These are phyloP conservation scores for Eciton burchellii DNA, from an alignment of 1,140 invertebrate genomes.

Conservation along the genomic window DNA sequence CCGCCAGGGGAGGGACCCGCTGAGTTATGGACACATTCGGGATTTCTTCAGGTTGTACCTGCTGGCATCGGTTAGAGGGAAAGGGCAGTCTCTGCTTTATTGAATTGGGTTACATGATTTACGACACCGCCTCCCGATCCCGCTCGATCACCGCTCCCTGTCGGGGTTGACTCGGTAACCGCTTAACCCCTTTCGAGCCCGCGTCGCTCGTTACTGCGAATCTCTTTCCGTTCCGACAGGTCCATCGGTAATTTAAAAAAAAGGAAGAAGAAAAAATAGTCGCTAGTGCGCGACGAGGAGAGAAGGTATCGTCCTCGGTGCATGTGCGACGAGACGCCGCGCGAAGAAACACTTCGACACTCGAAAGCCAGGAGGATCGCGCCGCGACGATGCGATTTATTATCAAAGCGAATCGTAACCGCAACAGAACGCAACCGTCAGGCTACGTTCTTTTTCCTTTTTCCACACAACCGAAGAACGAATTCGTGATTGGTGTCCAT, in stretches of 20 bases:
- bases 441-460: neutral
- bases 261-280: no score
- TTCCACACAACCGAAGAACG: conserved; percentile 22
- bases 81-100: conserved; percentile 79
- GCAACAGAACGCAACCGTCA: no score
- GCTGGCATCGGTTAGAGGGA: conserved; percentile 72
- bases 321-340: no score
- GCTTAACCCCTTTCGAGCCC: conserved; percentile 61
- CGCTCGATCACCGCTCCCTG: conserved; percentile 74
- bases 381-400: no score
- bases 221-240: neutral
- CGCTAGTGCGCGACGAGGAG: conserved; percentile 6
- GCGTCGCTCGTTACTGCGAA: conserved; percentile 46
- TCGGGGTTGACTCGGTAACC: conserved; percentile 73
- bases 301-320: no score
- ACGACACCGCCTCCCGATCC: conserved; percentile 74
- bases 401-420: no score
- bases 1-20: conserved; percentile 66
- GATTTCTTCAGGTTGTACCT: conserved; percentile 78
- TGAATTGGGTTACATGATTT: conserved; percentile 82
- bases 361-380: no score
- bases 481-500: conserved; percentile 46
- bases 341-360: no score
- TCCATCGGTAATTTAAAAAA: neutral
- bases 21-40: conserved; percentile 79